phyloP scores from a whole-genome alignment of 2,797 vertebrate genomes.

The Helarctos malayanus region DNA sequence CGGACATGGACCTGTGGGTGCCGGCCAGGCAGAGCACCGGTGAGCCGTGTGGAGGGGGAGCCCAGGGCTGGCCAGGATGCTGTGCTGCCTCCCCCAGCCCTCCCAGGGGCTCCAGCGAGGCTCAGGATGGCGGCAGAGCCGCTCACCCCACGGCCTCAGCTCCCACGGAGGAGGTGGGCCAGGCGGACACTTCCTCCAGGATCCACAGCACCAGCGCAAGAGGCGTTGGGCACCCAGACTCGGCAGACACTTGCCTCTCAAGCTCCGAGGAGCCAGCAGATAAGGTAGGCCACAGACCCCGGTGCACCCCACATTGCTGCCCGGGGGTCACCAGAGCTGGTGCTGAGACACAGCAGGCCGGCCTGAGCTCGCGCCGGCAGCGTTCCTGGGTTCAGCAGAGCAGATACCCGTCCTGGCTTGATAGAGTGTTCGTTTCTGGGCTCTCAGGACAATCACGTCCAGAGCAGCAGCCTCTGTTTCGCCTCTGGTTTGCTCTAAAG shows the following conservation, averaged over 20 bases:
- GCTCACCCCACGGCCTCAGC: accelerated
- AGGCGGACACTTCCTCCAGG: accelerated
- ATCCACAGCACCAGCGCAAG: constrained; percentile 53
- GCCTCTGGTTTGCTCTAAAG: neutral
- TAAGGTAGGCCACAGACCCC: constrained; percentile 73
- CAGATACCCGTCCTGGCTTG: accelerated
- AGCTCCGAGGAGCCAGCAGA: neutral
- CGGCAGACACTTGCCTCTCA: accelerated
- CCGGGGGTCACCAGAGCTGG: accelerated
- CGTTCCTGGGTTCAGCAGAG: accelerated
- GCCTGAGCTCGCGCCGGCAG: neutral
- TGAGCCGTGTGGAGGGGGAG: accelerated
- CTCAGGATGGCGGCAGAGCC: neutral
- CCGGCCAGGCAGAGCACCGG: constrained; percentile 73
- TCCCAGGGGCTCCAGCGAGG: accelerated
- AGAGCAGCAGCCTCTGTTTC: accelerated
- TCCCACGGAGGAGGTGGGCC: accelerated
- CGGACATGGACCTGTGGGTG: constrained; percentile 92
- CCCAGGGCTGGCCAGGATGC: neutral
- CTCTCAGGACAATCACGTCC: accelerated
- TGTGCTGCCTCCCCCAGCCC: neutral
- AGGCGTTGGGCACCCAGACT: neutral
- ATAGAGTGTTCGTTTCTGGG: accelerated
- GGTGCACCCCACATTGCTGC: accelerated
- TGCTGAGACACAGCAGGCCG: accelerated